Evolutionary conservation across 2,888 invertebrate species (phyloP).

Genomic region (Rhagium mordax): DNA sequence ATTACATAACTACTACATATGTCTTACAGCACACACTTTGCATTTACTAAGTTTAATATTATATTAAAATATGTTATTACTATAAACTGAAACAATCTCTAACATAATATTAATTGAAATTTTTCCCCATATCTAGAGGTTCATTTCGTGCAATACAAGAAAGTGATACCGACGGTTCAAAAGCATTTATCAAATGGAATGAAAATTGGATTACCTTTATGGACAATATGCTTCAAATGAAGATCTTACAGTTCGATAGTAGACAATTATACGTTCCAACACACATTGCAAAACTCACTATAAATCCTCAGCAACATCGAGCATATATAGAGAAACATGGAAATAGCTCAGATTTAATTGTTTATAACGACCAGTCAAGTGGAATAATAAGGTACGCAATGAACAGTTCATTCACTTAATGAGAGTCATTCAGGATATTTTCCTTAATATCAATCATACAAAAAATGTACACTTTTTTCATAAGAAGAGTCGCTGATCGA

Average conservation of each 20-base stretch:
- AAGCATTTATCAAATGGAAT: constrained; percentile 53
- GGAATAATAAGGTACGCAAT: not conserved
- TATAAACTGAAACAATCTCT: no score
- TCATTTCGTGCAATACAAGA: constrained; percentile 54
- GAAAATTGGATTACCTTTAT: constrained; percentile 89
- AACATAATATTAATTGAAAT: not conserved
- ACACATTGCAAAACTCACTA: constrained; percentile 62
- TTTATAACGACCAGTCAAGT: not conserved
- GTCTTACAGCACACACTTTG: no score
- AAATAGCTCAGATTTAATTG: not conserved
- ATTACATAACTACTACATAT: no score
- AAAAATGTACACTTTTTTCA: no score
- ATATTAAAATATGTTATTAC: no score
- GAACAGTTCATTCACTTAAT: no score
- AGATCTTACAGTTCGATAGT: constrained; percentile 78
- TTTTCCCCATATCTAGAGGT: constrained; percentile 49
- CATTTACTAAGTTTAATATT: no score
- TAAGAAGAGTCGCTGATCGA: no score
- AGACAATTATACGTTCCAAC: constrained; percentile 81
- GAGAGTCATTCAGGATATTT: not conserved
- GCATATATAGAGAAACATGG: not conserved
- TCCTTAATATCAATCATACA: no score
- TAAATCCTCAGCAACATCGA: not conserved
- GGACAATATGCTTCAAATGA: constrained; percentile 88
- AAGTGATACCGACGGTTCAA: constrained; percentile 48